Conservation (phyloP, 2,113 vertebrate species). For the Pao palembangensis region DNA sequence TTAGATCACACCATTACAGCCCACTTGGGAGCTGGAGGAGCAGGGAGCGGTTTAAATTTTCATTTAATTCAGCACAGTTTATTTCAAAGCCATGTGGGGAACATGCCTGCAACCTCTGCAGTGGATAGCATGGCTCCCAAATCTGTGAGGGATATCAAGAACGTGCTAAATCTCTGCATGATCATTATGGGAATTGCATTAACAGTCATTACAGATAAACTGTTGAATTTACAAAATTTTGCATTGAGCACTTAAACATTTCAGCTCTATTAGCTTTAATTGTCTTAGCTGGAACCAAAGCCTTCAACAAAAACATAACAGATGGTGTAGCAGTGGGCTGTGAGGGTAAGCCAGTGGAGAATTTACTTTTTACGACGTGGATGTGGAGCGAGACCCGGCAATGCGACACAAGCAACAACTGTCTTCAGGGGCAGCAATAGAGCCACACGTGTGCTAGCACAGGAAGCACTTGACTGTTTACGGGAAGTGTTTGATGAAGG, state of each 20-base stretch:
- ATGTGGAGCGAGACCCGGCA: conserved; percentile 43
- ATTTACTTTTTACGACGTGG: conserved; percentile 29
- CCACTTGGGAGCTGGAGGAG: conserved; percentile 36
- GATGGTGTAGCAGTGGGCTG: conserved; percentile 58
- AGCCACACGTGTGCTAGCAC: conserved; percentile 50
- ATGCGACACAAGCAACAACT: conserved; percentile 19
- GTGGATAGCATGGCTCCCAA: conserved; percentile 8
- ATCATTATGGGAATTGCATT: neutral
- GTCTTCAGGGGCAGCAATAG: conserved; percentile 36
- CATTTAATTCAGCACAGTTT: conserved; percentile 44
- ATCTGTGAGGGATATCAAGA: conserved; percentile 22
- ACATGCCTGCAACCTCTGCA: too few species aligned
- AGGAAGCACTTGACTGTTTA: conserved; percentile 78
- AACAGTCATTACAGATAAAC: too few species aligned
- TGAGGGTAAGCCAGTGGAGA: conserved; percentile 38
- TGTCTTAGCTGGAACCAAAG: conserved; percentile 66
- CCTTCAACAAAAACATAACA: conserved; percentile 60
- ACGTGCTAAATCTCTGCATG: conserved; percentile 27
- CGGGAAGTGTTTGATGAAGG: conserved; percentile 73
- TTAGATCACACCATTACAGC: conserved; percentile 53
- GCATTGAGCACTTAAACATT: conserved; percentile 61
- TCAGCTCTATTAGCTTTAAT: conserved; percentile 69
- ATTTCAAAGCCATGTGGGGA: conserved; percentile 41
- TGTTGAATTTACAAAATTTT: conserved; percentile 40
- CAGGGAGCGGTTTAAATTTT: conserved; percentile 55